Conservation (phyloP, 2,888 invertebrate genomes). For the Tridacna crocea region DNA sequence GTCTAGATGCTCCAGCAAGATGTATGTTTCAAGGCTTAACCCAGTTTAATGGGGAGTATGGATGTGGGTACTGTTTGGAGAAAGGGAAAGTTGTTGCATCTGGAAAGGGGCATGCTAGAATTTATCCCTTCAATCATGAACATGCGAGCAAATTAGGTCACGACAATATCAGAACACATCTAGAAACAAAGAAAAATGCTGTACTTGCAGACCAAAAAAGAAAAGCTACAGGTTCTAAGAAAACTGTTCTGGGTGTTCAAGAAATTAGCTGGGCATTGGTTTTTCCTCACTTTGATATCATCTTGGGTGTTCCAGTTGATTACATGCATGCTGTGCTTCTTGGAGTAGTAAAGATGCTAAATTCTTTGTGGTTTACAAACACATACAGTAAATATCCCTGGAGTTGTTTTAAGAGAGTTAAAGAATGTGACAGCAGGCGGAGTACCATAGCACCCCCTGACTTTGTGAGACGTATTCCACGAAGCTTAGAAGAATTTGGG, state of each 20-base stretch:
- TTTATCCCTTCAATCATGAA: not conserved
- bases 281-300: not conserved
- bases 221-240: not conserved
- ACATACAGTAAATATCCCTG: not conserved
- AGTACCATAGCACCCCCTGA: not conserved
- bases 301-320: not conserved
- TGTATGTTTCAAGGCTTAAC: constrained; percentile 8
- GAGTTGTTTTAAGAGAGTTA: not conserved
- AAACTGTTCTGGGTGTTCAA: not conserved
- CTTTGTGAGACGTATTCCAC: not conserved
- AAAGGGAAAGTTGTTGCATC: not conserved
- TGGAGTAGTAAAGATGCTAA: not conserved
- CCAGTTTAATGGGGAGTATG: constrained; percentile 5
- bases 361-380: not conserved
- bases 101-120: not conserved
- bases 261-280: not conserved
- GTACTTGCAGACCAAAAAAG: not conserved
- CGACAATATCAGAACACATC: not conserved
- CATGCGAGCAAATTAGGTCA: not conserved
- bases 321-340: not conserved
- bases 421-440: not conserved
- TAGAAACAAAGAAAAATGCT: not conserved
- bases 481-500: not conserved
- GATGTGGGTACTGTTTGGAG: constrained; percentile 4
- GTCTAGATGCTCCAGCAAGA: not conserved